Percentiles rank a stretch among this genome's conserved stretches.
These are phyloP conservation scores for Cuniculus paca DNA, from an alignment of 2,797 vertebrate genomes.

Conservation along the genomic window DNA sequence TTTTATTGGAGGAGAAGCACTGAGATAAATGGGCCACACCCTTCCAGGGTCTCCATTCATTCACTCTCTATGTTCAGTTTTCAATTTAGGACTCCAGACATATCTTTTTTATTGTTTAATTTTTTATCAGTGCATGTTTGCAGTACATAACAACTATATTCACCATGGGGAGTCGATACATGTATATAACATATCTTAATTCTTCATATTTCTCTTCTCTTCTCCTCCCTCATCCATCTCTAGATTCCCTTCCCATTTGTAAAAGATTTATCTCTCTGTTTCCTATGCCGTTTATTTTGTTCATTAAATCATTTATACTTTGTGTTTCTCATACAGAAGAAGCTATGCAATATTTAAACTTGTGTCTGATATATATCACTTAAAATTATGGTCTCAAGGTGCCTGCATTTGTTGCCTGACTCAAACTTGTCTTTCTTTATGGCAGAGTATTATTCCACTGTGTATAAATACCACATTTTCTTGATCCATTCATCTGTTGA, in stretches of 20 bases:
- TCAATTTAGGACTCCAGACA: constrained; percentile 26
- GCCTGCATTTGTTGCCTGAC: not conserved
- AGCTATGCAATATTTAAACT: not conserved
- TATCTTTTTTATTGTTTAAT: not conserved
- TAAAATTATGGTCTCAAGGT: not conserved
- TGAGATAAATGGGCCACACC: not conserved
- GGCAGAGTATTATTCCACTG: not conserved
- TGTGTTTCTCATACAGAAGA: not conserved
- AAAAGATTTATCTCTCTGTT: not conserved
- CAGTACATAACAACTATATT: not conserved
- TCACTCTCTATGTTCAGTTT: not conserved
- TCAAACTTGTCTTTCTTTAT: not conserved
- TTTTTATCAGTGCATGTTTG: not conserved
- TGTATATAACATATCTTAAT: not conserved
- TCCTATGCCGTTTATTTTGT: not conserved
- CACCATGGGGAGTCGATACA: not conserved
- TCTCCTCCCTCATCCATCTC: not conserved
- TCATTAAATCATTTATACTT: not conserved
- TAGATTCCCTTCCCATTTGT: not conserved
- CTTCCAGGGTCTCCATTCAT: not conserved
- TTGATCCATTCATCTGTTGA: not conserved
- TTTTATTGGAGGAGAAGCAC: not conserved
- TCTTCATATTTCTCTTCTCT: not conserved
- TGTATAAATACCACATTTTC: not conserved
- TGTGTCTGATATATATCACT: not conserved